phyloP scores from a whole-genome alignment of 1,140 invertebrate species.

The Heliconius eleuchia region DNA sequence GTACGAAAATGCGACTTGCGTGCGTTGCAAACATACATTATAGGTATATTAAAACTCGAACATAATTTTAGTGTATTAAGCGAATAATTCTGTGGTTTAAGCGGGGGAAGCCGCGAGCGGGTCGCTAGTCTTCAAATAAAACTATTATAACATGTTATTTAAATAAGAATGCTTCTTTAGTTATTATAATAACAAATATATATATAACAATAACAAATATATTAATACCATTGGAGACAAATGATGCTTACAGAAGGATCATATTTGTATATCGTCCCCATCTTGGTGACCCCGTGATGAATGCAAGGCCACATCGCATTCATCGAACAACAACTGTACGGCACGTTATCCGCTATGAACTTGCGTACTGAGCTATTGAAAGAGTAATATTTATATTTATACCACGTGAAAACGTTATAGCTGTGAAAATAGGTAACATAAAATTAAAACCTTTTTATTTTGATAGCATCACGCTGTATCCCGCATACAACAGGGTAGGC shows the following conservation, averaged over 20 bases:
- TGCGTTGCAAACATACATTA: too few relatives aligned
- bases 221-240: not conserved
- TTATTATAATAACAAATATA: not conserved
- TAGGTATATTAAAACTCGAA: too few relatives aligned
- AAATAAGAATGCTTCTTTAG: not conserved
- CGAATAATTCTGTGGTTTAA: too few relatives aligned
- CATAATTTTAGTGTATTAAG: too few relatives aligned
- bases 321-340: constrained; percentile 72
- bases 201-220: not conserved
- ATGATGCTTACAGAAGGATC: constrained; percentile 52
- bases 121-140: too few relatives aligned
- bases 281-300: constrained; percentile 62
- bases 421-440: not conserved
- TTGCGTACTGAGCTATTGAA: constrained; percentile 43
- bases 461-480: too few relatives aligned
- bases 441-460: not conserved
- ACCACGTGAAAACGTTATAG: not conserved
- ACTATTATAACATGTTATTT: not conserved
- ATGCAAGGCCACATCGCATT: constrained; percentile 66
- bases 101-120: too few relatives aligned
- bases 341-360: constrained; percentile 70
- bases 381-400: not conserved
- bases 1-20: too few relatives aligned
- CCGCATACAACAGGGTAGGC: too few relatives aligned
- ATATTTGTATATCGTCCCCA: constrained; percentile 67